These are phyloP conservation scores for Ictalurus punctatus DNA, from an alignment of 2,113 vertebrate genomes.

Conservation along the genomic window DNA sequence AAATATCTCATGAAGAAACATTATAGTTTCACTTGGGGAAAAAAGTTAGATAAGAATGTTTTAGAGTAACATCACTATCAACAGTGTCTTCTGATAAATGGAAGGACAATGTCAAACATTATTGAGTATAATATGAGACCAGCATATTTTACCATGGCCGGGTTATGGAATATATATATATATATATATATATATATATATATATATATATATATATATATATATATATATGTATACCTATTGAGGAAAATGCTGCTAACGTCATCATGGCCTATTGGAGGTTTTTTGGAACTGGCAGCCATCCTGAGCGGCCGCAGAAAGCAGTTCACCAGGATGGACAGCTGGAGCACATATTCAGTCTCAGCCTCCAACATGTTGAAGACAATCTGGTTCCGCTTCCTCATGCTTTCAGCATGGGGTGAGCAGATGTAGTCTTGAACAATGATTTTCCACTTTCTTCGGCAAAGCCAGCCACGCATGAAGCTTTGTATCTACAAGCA, in stretches of 20 bases:
- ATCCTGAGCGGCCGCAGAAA: conserved; percentile 92
- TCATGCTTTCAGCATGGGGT: conserved; percentile 96
- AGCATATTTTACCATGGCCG: background rate
- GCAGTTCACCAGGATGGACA: conserved; percentile 92
- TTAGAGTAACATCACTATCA: background rate
- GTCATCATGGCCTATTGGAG: conserved; percentile 90
- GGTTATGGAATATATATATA: background rate
- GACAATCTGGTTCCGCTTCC: conserved; percentile 97
- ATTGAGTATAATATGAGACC: background rate
- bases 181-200: background rate
- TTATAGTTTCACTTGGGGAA: conserved; percentile 90
- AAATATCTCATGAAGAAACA: conserved; percentile 99
- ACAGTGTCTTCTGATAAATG: background rate
- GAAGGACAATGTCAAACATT: background rate
- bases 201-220: background rate
- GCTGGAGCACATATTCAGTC: conserved; percentile 93
- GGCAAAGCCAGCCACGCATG: conserved; percentile 94
- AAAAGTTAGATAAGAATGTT: background rate
- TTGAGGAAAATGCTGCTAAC: conserved; percentile 98
- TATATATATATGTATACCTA: conserved; percentile 59
- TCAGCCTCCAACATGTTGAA: conserved; percentile 98
- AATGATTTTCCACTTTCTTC: conserved; percentile 97
- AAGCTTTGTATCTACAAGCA: conserved; percentile 90
- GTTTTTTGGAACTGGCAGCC: conserved; percentile 98
- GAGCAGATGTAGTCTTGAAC: conserved; percentile 98